Conservation (phyloP, 2,797 vertebrate genomes). For the Miichthys miiuy region DNA sequence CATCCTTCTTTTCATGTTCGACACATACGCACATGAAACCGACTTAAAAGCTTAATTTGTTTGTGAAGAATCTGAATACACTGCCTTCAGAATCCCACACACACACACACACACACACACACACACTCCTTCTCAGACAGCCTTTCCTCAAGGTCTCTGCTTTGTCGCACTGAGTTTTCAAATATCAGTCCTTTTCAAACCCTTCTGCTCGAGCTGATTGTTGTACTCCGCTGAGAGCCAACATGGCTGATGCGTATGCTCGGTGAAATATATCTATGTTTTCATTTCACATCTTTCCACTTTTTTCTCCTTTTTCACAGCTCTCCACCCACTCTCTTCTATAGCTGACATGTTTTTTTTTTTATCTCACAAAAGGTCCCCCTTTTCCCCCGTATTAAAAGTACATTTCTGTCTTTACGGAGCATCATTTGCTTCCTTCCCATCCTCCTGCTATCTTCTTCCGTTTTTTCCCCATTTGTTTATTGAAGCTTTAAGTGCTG, state of each 20-base stretch:
- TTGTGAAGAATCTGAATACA: conserved; percentile 6
- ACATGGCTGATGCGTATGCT: conserved; percentile 46
- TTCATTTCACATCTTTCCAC: conserved; percentile 43
- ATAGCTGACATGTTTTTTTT: conserved; percentile 28
- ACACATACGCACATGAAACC: conserved; percentile 1
- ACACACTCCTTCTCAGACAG: conserved; percentile 53
- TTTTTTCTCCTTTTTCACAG: conserved; percentile 47
- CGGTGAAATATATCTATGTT: conserved; percentile 47
- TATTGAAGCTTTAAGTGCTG: conserved; percentile 63
- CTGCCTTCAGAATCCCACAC: conserved; percentile 49
- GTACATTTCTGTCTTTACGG: conserved; percentile 12
- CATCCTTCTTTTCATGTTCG: conserved; percentile 15
- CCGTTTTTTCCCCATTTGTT: conserved; percentile 43
- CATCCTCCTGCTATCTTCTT: conserved; percentile 20
- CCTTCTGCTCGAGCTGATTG: conserved; percentile 51
- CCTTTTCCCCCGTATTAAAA: conserved; percentile 29
- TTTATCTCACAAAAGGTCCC: conserved; percentile 44
- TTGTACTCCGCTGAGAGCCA: conserved; percentile 35
- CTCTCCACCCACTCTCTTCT: conserved; percentile 57
- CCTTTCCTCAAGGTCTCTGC: conserved; percentile 74
- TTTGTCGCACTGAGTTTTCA: conserved; percentile 58
- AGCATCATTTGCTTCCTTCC: conserved; percentile 31
- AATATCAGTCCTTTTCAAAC: conserved; percentile 66
- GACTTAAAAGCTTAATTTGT: conserved; percentile 27
- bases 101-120: too few species aligned